Base-by-base conservation (phyloP, 2,888 invertebrate species). In the Latrodectus elegans region DNA sequence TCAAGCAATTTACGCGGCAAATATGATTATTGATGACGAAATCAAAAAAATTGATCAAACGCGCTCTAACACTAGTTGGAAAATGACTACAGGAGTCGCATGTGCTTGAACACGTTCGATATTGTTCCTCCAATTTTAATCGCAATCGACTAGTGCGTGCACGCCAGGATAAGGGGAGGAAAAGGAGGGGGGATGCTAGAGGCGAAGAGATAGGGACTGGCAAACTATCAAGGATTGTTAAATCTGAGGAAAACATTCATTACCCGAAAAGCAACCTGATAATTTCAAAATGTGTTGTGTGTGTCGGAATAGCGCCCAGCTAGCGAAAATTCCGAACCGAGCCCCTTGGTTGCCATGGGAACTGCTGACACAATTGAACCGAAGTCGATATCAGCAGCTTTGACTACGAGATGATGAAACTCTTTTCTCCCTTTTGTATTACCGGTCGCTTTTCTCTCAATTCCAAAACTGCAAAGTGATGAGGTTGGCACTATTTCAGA, bases 381-480 rank as follows among this genome's bases (percentile, higher is more conserved):
- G 72, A 86, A 86, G 86, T 86, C 86, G 86, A 86, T 86, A 86
- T 86, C 86, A 86, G 86, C 81, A 86, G 81, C 81, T 86, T 86
- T 86, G 70, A 81, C 86, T 80, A 81, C 86, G 81, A 22, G 22
- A 81, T 81, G 72, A 74, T 82, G 82, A 82, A 82, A 82, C 76
- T 65, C 76, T 53, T 52, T 82, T 49, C 53, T 26, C 65, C 49
- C 52, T 64, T 26, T 70, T 71, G 38, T 65, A 26, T 53, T 78
- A 70, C 82, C 82, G 68, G 65, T 73, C 60, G 67, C 67, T 52
- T 68, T 53, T 64, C 73, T 65, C 72, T 64, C 67, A 22, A 49
- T 17, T 15, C 51, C 15, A 22, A 65, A 65, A 72, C 67, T 38
- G 15, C 70, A 53, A 70, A 26, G 15, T 51, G 68, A 12, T 1